These are phyloP conservation scores for Diadema setosum DNA, from an alignment of 35 echinoderm and acorn worm genomes.

Conservation along the genomic window DNA sequence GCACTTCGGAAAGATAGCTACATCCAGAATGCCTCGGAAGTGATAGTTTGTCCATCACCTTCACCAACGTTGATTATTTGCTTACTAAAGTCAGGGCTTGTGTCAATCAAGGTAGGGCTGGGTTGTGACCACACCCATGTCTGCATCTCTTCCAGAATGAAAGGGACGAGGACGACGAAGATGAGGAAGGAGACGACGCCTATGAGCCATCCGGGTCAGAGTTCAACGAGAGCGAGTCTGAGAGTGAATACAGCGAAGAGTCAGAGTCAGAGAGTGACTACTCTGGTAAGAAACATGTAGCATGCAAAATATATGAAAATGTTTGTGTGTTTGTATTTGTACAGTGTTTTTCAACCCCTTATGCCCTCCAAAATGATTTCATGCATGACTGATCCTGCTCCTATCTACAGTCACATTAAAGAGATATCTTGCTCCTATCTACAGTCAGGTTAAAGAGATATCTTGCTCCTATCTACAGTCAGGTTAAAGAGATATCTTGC, in stretches of 20 bases:
- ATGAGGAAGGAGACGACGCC: constrained; percentile 69
- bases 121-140: neutral
- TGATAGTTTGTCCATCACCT: neutral
- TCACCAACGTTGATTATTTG: too few species aligned
- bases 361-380: too few species aligned
- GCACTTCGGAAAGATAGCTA: too few species aligned
- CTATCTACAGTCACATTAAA: too few species aligned
- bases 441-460: too few species aligned
- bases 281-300: constrained; percentile 23
- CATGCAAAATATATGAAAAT: neutral
- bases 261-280: constrained; percentile 63
- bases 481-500: too few species aligned
- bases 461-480: too few species aligned
- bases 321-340: neutral
- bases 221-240: constrained; percentile 43
- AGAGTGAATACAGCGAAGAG: constrained; percentile 66
- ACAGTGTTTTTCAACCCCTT: neutral
- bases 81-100: neutral
- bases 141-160: constrained; percentile 24
- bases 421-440: too few species aligned
- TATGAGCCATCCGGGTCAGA: constrained; percentile 78
- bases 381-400: too few species aligned
- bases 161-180: constrained; percentile 73
- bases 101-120: neutral
- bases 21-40: too few species aligned